phyloP scores from a whole-genome alignment of 2,888 invertebrate species.

The Xestia sexstrigata region DNA sequence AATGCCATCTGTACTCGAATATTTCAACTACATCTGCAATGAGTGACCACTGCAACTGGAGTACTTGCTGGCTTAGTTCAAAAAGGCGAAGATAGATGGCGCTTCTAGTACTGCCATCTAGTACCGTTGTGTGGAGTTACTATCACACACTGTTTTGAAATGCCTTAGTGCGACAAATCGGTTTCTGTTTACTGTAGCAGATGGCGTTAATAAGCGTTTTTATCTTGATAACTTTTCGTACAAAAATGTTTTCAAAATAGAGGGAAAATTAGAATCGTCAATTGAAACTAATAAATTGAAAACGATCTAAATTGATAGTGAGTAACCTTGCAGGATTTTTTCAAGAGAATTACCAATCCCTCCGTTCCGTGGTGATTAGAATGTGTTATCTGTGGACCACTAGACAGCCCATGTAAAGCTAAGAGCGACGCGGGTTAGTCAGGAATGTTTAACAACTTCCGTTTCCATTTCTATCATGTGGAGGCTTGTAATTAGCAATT shows the following conservation, averaged over 20 bases:
- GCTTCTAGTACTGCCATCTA: constrained; percentile 30
- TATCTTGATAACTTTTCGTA: no score
- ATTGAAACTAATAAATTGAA: neutral
- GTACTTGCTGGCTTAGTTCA: neutral
- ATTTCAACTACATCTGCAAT: neutral
- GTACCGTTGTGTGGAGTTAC: neutral
- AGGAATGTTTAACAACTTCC: neutral
- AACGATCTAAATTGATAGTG: neutral
- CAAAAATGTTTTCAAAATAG: no score
- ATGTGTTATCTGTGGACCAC: neutral
- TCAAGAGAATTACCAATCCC: neutral
- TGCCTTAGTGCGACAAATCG: neutral
- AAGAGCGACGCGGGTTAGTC: neutral
- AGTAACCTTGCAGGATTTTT: no score
- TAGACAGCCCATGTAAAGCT: neutral
- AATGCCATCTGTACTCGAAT: constrained; percentile 24
- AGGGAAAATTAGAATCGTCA: neutral
- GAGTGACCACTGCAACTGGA: no score
- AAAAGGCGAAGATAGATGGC: constrained; percentile 24
- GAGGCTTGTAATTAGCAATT: no score
- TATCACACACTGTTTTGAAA: neutral
- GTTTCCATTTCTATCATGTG: no score
- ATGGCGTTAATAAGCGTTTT: constrained; percentile 18
- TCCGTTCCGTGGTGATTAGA: neutral
- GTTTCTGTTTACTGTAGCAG: constrained; percentile 3